phyloP scores from a whole-genome alignment of 2,888 invertebrate genomes.

The Perizoma flavofasciatum region DNA sequence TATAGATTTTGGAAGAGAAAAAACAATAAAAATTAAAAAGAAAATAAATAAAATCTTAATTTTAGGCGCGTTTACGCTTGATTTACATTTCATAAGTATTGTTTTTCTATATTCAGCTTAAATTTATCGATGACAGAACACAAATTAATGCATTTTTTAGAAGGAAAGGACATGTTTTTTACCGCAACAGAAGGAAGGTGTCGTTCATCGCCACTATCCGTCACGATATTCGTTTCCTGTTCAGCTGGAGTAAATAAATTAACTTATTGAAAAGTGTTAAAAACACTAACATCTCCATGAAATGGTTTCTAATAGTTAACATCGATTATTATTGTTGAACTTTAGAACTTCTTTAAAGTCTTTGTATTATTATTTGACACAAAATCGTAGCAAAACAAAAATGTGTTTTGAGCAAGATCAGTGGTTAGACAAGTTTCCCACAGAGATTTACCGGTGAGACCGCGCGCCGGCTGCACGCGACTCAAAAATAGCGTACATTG shows the following conservation, averaged over 20 bases:
- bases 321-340: background rate
- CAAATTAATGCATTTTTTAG: conserved; percentile 38
- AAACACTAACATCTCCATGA: conserved; percentile 42
- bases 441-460: conserved; percentile 78
- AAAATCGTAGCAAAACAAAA: conserved; percentile 44
- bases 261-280: conserved; percentile 56
- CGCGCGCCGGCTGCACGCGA: conserved; percentile 79
- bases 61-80: background rate
- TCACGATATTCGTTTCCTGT: conserved; percentile 74
- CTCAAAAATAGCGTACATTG: conserved; percentile 81
- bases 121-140: conserved; percentile 39
- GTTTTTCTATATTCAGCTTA: conserved; percentile 25
- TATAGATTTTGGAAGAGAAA: background rate
- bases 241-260: conserved; percentile 64
- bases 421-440: conserved; percentile 74
- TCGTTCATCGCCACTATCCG: conserved; percentile 75
- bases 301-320: conserved; percentile 4
- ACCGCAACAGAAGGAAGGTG: conserved; percentile 73
- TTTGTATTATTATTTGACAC: background rate
- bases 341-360: background rate
- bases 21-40: background rate
- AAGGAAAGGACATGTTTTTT: conserved; percentile 63
- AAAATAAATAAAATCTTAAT: background rate
- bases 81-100: conserved; percentile 22
- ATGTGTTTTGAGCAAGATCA: conserved; percentile 48